These are phyloP conservation scores for Nothobranchius furzeri DNA, from an alignment of 2,113 vertebrate genomes.

Conservation along the genomic window DNA sequence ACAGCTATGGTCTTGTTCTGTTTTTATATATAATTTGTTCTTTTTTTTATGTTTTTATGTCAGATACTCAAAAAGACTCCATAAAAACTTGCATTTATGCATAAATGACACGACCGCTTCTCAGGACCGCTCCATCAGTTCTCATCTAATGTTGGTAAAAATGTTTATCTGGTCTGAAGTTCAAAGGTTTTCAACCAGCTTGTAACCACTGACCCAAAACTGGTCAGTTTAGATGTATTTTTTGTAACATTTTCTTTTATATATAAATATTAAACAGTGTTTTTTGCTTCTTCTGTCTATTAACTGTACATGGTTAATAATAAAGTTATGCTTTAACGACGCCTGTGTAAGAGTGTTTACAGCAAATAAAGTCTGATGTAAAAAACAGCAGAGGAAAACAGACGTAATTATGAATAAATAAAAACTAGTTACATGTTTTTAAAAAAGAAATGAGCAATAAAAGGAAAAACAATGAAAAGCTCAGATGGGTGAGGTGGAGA, in stretches of 20 bases:
- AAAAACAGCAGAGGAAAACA: no score
- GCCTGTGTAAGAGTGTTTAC: fast-evolving
- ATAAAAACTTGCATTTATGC: constrained; percentile 2
- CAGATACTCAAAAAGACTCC: constrained; percentile 1
- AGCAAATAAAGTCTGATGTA: no score
- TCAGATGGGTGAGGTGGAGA: no score
- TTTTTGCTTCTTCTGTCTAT: constrained; percentile 70
- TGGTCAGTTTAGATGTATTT: constrained; percentile 27
- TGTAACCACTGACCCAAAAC: constrained; percentile 17
- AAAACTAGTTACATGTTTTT: no score
- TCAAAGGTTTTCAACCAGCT: constrained; percentile 4
- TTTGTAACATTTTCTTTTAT: constrained; percentile 58
- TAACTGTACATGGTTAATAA: constrained; percentile 81
- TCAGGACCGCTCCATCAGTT: constrained; percentile 45
- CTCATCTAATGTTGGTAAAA: background rate
- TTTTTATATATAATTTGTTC: background rate
- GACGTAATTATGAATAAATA: no score
- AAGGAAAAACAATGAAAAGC: no score
- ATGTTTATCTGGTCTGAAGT: constrained; percentile 17
- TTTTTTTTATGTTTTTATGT: background rate
- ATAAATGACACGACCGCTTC: constrained; percentile 43
- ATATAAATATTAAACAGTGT: constrained; percentile 37
- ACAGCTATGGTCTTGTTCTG: constrained; percentile 7
- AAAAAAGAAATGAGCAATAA: no score
- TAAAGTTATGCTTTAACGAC: constrained; percentile 75